phyloP scores from a whole-genome alignment of 2,113 vertebrate species.

The Zapornia atra region DNA sequence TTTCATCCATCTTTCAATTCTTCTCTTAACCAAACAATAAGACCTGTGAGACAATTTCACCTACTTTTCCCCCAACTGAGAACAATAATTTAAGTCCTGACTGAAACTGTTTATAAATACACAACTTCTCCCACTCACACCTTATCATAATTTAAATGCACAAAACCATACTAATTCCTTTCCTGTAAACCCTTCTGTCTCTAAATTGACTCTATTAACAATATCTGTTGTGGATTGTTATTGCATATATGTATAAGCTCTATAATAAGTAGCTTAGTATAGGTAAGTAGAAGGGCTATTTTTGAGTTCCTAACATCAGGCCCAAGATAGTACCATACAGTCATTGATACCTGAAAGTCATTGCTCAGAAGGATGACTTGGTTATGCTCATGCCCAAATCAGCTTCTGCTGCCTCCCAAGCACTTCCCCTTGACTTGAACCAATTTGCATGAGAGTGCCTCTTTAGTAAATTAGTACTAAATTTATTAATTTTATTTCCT shows the following conservation, averaged over 20 bases:
- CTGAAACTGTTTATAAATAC: background rate
- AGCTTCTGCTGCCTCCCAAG: background rate
- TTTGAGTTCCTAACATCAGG: background rate
- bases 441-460: background rate
- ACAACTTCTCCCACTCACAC: background rate
- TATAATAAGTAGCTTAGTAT: background rate
- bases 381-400: background rate
- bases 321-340: accelerated
- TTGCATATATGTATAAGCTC: background rate
- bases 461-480: background rate
- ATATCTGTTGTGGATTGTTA: background rate
- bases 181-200: background rate
- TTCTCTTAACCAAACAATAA: background rate
- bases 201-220: background rate
- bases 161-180: background rate
- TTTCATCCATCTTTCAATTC: background rate
- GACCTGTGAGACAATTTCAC: background rate
- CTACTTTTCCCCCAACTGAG: background rate
- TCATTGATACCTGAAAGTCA: background rate
- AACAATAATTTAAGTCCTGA: background rate
- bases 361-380: background rate
- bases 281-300: background rate
- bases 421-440: background rate
- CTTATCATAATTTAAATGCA: background rate
- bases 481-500: background rate